A percentile compares a stretch with the other conserved stretches of the same genome.
These are phyloP conservation scores for Fragum whitleyi DNA, from an alignment of 2,888 invertebrate genomes.

Conservation along the genomic window DNA sequence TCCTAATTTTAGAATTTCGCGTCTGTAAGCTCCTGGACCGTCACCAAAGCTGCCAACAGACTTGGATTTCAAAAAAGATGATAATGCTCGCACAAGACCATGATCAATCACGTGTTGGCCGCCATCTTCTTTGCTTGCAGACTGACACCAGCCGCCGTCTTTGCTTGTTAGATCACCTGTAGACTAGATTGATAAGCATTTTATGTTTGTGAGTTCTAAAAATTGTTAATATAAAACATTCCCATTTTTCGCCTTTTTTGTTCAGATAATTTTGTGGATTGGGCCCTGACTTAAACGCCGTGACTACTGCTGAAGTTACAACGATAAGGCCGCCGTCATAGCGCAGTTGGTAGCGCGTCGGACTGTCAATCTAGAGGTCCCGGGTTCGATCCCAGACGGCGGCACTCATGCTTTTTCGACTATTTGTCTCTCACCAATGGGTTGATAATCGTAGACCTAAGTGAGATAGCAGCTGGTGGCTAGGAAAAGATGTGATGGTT, in stretches of 20 bases:
- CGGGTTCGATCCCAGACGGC: too few species aligned
- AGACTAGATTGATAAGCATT: background rate
- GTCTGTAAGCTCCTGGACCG: slow-evolving; percentile 67
- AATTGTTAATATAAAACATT: background rate
- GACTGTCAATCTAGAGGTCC: too few species aligned
- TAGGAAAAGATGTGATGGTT: too few species aligned
- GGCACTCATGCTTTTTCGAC: too few species aligned
- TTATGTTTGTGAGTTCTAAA: background rate
- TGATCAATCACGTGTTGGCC: slow-evolving; percentile 13
- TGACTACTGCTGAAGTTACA: background rate
- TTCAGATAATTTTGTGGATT: background rate
- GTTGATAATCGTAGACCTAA: too few species aligned
- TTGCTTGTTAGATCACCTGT: slow-evolving; percentile 14
- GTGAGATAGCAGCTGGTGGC: too few species aligned
- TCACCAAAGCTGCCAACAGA: slow-evolving; percentile 69
- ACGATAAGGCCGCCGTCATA: background rate
- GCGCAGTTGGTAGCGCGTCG: too few species aligned
- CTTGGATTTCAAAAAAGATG: slow-evolving; percentile 46
- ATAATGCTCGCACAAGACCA: slow-evolving; percentile 14
- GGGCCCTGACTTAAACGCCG: background rate
- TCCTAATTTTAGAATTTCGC: slow-evolving; percentile 47
- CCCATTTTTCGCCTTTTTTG: background rate
- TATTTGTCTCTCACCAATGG: too few species aligned
- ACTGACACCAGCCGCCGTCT: slow-evolving; percentile 22
- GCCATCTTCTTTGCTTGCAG: slow-evolving; percentile 1